Evolutionary conservation across 2,797 vertebrate genomes (phyloP).

Genomic region (Amphiprion clarkii): DNA sequence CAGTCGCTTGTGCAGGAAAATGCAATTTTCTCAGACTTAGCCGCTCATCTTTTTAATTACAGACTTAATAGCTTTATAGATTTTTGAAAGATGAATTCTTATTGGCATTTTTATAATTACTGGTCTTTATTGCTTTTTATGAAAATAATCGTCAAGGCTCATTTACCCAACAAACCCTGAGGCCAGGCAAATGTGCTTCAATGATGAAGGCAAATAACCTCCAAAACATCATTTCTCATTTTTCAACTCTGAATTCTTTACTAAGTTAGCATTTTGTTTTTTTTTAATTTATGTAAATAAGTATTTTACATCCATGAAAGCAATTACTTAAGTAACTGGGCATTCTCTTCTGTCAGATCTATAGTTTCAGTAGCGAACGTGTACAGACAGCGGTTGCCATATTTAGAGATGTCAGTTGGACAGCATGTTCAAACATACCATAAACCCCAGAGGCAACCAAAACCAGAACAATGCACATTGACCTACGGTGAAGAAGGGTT

Average conservation of each 20-base stretch:
- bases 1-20: conserved; percentile 87
- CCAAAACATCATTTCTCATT: conserved; percentile 66
- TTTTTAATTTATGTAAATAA: conserved; percentile 37
- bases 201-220: conserved; percentile 77
- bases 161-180: conserved; percentile 84
- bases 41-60: conserved; percentile 90
- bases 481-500: conserved; percentile 54
- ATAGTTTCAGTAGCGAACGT: conserved; percentile 28
- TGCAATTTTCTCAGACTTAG: conserved; percentile 88
- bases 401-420: conserved; percentile 57
- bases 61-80: conserved; percentile 90
- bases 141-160: conserved; percentile 90
- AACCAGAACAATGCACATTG: conserved; percentile 67
- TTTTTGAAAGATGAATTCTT: conserved; percentile 90
- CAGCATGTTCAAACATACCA: conserved; percentile 56
- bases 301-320: conserved; percentile 19
- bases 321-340: conserved; percentile 17
- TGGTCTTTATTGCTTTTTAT: conserved; percentile 90
- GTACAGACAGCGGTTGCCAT: conserved; percentile 46
- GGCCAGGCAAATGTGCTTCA: conserved; percentile 79
- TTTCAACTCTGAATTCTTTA: conserved; percentile 60
- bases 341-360: conserved; percentile 14
- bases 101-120: conserved; percentile 92
- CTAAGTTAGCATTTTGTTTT: conserved; percentile 40
- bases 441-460: conserved; percentile 52